phyloP scores from a whole-genome alignment of 1,140 invertebrate species.

The Rhopalosiphum maidis region DNA sequence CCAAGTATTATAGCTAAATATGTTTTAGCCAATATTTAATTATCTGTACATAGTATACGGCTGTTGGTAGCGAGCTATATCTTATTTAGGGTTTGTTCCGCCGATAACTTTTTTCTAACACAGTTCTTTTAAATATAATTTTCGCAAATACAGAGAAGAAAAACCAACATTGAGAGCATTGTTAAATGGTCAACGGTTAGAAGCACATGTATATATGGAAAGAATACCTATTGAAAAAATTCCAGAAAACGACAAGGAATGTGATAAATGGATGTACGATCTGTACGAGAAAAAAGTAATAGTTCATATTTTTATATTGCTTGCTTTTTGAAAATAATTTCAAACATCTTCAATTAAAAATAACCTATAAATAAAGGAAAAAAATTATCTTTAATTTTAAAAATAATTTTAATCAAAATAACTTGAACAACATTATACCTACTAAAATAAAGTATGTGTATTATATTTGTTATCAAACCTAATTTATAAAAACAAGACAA shows the following conservation, averaged over 20 bases:
- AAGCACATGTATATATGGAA: constrained; percentile 80
- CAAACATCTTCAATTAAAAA: background rate
- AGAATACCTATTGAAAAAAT: constrained; percentile 82
- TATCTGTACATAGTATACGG: too few species aligned
- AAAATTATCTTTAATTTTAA: background rate
- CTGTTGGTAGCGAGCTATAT: too few species aligned
- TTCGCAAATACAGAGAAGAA: constrained; percentile 62
- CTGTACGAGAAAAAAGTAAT: constrained; percentile 80
- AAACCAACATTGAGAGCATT: constrained; percentile 83
- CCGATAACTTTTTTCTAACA: background rate
- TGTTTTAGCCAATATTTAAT: background rate
- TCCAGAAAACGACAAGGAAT: constrained; percentile 79
- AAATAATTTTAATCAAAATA: background rate
- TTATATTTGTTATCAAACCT: background rate
- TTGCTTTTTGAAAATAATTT: background rate
- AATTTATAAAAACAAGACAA: background rate
- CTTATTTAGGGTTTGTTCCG: background rate
- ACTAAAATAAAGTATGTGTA: too few species aligned
- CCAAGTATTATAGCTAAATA: background rate
- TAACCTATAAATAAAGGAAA: background rate
- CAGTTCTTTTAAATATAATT: background rate
- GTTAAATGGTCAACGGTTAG: constrained; percentile 77
- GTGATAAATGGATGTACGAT: constrained; percentile 81
- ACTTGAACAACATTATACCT: background rate
- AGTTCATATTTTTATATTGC: background rate